Conservation (phyloP, 2,888 invertebrate genomes). For the Lasioglossum leucozonium region DNA sequence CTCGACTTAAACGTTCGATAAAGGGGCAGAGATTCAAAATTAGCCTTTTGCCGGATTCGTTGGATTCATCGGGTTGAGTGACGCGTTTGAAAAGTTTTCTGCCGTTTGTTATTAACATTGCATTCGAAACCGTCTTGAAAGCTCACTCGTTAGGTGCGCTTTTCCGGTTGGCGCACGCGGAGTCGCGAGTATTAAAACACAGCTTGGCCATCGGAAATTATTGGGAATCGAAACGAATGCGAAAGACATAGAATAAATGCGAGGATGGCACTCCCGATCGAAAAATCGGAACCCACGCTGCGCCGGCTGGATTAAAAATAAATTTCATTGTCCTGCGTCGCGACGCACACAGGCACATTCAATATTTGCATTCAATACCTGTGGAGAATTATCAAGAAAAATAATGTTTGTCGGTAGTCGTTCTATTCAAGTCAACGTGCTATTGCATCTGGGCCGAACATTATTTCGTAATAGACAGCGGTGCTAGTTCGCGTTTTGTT, state of each 20-base stretch:
- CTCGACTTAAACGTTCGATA: background rate
- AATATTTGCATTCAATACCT: constrained; percentile 25
- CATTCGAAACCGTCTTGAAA: constrained; percentile 16
- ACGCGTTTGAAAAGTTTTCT: too few species aligned
- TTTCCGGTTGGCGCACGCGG: constrained; percentile 16
- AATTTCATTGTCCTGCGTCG: constrained; percentile 10
- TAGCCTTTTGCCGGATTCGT: background rate
- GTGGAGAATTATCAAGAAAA: constrained; percentile 1
- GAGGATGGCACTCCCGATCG: background rate
- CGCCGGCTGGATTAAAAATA: constrained; percentile 28
- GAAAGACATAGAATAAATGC: background rate
- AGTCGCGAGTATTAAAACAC: constrained; percentile 36
- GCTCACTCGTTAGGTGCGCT: background rate
- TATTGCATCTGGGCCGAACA: background rate
- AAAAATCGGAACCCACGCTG: constrained; percentile 2
- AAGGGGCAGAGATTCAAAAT: background rate
- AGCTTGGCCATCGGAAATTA: constrained; percentile 24
- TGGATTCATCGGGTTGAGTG: too few species aligned
- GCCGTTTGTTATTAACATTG: background rate
- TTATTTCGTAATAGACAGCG: constrained; percentile 6
- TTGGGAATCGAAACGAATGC: constrained; percentile 3
- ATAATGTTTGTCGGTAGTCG: constrained; percentile 18
- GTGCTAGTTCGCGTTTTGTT: too few species aligned
- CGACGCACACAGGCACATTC: background rate
- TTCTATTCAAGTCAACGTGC: background rate